Conservation (phyloP, 2,888 invertebrate genomes). For the Tetragonula carbonaria region DNA sequence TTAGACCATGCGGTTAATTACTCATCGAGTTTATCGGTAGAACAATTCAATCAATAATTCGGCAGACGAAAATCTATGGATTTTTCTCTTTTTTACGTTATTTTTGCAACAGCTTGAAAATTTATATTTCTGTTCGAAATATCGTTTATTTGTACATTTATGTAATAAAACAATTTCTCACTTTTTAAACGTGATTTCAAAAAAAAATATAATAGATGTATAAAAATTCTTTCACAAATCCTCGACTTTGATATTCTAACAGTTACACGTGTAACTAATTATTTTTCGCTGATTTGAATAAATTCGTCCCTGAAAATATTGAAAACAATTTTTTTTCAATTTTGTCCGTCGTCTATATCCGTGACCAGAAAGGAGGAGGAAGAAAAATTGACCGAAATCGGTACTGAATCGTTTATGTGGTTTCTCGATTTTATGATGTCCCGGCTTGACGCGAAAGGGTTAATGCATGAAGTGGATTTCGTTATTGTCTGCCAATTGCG, state of each 20-base stretch:
- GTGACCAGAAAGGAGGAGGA: background rate
- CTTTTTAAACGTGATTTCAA: background rate
- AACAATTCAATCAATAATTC: background rate
- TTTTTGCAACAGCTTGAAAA: too few relatives aligned
- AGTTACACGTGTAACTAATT: too few relatives aligned
- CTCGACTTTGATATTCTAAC: too few relatives aligned
- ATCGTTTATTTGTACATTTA: background rate
- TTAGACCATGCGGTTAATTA: background rate
- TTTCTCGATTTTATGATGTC: conserved; percentile 9
- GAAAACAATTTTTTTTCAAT: too few relatives aligned
- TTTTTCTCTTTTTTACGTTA: background rate
- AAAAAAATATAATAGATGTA: background rate
- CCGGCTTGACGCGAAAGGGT: conserved; percentile 28
- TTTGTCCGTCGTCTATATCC: background rate
- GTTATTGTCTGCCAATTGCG: conserved; percentile 77
- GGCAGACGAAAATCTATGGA: background rate
- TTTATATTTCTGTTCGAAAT: too few relatives aligned
- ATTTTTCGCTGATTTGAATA: too few relatives aligned
- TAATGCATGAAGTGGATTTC: conserved; percentile 43
- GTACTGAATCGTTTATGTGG: background rate
- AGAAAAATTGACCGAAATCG: background rate
- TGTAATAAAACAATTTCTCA: background rate
- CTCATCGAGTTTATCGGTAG: background rate
- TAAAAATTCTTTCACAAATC: background rate
- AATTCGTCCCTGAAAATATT: too few relatives aligned